Percentiles rank a stretch among this genome's conserved stretches.
Evolutionary conservation across 1,140 invertebrate species (phyloP).

Genomic region (Drosophila tani): DNA sequence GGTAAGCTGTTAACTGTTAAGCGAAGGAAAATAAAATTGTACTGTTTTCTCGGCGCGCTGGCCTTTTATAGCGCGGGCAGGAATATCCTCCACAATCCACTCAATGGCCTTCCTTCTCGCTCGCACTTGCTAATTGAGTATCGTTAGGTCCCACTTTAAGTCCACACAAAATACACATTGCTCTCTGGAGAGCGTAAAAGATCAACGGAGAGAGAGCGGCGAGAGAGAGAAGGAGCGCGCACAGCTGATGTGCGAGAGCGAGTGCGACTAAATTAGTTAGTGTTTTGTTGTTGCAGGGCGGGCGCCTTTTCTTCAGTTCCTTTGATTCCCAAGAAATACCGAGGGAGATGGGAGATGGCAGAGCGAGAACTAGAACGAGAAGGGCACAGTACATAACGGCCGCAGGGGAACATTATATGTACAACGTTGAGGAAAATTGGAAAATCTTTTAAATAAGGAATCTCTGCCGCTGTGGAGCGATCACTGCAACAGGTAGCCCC

Average conservation of each 20-base stretch:
- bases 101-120: too few relatives aligned
- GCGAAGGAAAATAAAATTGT: slow-evolving; percentile 62
- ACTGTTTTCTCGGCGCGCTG: slow-evolving; percentile 40
- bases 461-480: slow-evolving; percentile 30
- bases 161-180: too few relatives aligned
- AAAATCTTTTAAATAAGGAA: slow-evolving; percentile 29
- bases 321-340: slow-evolving; percentile 18
- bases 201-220: background rate
- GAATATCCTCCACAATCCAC: too few relatives aligned
- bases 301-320: slow-evolving; percentile 14
- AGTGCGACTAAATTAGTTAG: slow-evolving; percentile 33
- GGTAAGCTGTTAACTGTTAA: slow-evolving; percentile 57
- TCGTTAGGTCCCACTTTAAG: too few relatives aligned
- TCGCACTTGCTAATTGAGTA: too few relatives aligned
- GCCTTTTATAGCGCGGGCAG: slow-evolving; percentile 51
- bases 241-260: slow-evolving; percentile 45
- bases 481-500: slow-evolving; percentile 66
- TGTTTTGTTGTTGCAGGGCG: slow-evolving; percentile 32
- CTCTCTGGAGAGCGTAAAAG: slow-evolving; percentile 26
- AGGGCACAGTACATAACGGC: slow-evolving; percentile 6
- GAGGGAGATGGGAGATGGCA: slow-evolving; percentile 28
- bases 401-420: slow-evolving; percentile 5
- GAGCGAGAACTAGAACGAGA: slow-evolving; percentile 3
- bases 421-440: slow-evolving; percentile 12
- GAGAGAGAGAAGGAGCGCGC: slow-evolving; percentile 28